These are phyloP conservation scores for Malurus alboscapulatus DNA, from an alignment of 2,113 vertebrate genomes.

Conservation along the genomic window DNA sequence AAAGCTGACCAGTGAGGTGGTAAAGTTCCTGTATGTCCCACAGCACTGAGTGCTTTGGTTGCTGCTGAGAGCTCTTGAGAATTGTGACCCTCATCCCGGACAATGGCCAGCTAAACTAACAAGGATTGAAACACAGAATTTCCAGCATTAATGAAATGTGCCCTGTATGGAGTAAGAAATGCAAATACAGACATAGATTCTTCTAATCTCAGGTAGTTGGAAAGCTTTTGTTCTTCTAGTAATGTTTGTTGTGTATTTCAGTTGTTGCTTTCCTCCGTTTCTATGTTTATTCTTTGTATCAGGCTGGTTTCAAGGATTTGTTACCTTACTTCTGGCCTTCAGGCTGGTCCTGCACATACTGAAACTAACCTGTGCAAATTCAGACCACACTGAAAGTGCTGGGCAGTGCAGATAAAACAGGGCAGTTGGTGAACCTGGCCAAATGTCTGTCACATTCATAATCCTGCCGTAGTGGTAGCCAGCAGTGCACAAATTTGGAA, in stretches of 20 bases:
- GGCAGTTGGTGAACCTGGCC: background rate
- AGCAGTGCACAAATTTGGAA: background rate
- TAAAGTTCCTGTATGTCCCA: background rate
- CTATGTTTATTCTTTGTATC: conserved; percentile 26
- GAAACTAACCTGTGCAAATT: background rate
- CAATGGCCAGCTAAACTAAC: background rate
- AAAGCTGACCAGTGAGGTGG: background rate
- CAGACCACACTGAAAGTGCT: background rate
- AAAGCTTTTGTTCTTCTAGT: background rate
- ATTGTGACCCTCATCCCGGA: background rate
- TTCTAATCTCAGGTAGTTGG: background rate
- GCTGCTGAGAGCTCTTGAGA: background rate
- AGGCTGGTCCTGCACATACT: background rate
- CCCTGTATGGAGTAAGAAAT: background rate
- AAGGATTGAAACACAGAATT: background rate
- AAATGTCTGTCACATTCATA: background rate
- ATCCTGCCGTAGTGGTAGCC: background rate
- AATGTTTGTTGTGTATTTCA: background rate
- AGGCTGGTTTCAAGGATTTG: conserved; percentile 9
- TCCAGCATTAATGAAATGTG: background rate
- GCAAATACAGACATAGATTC: background rate
- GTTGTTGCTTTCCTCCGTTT: background rate
- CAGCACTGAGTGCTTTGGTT: background rate
- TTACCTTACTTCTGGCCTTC: background rate
- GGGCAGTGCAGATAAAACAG: background rate